Evolutionary conservation across 2,888 invertebrate genomes (phyloP), one percentile per base, ranked within the genome.

Genomic region (Alloscopus bannaensis): DNA sequence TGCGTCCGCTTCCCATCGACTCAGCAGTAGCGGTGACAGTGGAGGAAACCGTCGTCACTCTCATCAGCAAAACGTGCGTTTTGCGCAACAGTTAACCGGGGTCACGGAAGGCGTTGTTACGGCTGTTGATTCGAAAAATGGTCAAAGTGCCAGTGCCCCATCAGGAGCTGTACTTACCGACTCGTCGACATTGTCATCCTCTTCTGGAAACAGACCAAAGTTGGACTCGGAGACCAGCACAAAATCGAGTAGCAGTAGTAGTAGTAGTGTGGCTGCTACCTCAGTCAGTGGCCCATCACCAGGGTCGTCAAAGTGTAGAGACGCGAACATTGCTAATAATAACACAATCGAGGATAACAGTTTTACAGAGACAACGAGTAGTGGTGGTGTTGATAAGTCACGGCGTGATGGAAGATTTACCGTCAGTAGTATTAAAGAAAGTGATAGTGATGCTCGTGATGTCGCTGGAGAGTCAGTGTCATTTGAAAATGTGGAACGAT

Each of bases 361-460:
- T 50, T 24, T 20, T 26, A 18, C 20, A 24, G 20, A 3, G 69
- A 69, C 55, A 69, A 76, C 55, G 55, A 55, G 65, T 47, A 36
- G 28, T 45, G 55, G 29, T 36, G 47, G 75, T 47, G 71, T 42
- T 62, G 68, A 29, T 20, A 45, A 40, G 8, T 24, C 68, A 64
- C 47, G 26, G 52, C 70, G 71, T 78, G 78, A 78, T 78, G 78
- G 78, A 50, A 70, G 78, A 78, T 78, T 78, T 65, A 71, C 70
- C 65, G 71, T 78, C 59, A 78, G 70, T 71, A 78, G 78, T 70
- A 65, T 71, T 78, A 65, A 70, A 65, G 78, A 78, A 78, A 78
- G 70, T 78, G 78, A 78, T 59, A 71, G 71, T 71, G 78, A 65
- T 31, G 13, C n/a, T 78, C 50, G 69, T 55, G 62, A 22, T 36